Conservation (phyloP, 2,797 vertebrate genomes). For the Hoplostethus mediterraneus region DNA sequence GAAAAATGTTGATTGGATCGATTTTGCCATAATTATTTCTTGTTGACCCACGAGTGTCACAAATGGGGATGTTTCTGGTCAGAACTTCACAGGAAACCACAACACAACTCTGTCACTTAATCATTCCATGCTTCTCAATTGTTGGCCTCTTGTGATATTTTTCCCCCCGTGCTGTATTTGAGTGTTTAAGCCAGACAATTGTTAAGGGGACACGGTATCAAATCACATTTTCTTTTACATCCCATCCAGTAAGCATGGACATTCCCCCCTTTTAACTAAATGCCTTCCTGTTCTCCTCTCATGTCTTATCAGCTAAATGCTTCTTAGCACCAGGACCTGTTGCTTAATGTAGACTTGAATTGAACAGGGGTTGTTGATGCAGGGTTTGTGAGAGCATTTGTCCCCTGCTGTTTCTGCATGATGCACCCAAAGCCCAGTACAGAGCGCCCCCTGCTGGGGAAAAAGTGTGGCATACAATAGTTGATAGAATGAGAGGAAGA, state of each 20-base stretch:
- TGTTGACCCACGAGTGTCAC: constrained; percentile 1
- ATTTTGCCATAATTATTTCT: constrained; percentile 9
- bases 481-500: constrained; percentile 26
- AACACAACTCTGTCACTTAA: constrained; percentile 15
- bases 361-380: constrained; percentile 44
- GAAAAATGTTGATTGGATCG: not conserved
- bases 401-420: constrained; percentile 47
- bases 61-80: constrained; percentile 40
- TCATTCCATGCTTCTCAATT: constrained; percentile 35
- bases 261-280: constrained; percentile 41
- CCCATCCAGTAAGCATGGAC: constrained; percentile 7
- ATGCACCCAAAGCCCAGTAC: constrained; percentile 52
- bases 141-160: constrained; percentile 40
- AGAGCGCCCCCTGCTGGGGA: constrained; percentile 76
- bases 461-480: constrained; percentile 35
- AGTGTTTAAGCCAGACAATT: constrained; percentile 36
- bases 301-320: constrained; percentile 58
- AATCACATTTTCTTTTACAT: constrained; percentile 40
- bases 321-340: constrained; percentile 73
- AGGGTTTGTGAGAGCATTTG: constrained; percentile 37
- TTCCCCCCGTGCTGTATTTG: constrained; percentile 38
- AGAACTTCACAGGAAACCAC: constrained; percentile 37
- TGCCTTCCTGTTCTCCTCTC: constrained; percentile 66
- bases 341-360: constrained; percentile 36
- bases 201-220: constrained; percentile 22